These are phyloP conservation scores for Cyanocitta stelleri DNA, from an alignment of 2,113 vertebrate species.

Conservation along the genomic window DNA sequence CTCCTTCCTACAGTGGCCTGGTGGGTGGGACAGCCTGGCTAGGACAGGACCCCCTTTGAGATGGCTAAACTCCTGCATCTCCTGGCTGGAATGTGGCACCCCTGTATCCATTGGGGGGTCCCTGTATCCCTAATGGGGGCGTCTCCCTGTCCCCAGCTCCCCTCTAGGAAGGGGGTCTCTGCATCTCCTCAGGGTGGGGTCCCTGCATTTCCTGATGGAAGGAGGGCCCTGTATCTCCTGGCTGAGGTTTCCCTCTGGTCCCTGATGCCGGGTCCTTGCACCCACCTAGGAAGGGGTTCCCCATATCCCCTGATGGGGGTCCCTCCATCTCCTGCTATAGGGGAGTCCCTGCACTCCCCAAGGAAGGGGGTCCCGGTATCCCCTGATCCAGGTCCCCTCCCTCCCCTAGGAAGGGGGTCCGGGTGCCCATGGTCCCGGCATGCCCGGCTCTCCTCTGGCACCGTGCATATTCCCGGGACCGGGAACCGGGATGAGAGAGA, in stretches of 20 bases:
- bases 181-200: background rate
- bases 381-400: background rate
- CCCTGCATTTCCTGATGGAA: no score
- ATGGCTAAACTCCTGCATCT: accelerated
- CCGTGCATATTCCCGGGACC: background rate
- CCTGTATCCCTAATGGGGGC: background rate
- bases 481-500: background rate
- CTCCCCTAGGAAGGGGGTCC: background rate
- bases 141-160: background rate
- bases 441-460: background rate
- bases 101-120: background rate
- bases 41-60: accelerated
- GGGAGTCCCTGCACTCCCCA: background rate
- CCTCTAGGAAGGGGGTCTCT: background rate
- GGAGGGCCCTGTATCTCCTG: background rate
- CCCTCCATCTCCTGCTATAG: background rate
- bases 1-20: accelerated
- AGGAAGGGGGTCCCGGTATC: no score
- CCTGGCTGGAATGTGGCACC: background rate
- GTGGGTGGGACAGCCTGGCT: background rate
- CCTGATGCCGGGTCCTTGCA: background rate
- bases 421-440: background rate
- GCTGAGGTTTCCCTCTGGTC: background rate
- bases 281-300: background rate
- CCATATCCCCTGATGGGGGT: background rate